Evolutionary conservation across 2,888 invertebrate species (phyloP), one percentile per base, ranked within the genome.

Genomic region (Baccha elongata): DNA sequence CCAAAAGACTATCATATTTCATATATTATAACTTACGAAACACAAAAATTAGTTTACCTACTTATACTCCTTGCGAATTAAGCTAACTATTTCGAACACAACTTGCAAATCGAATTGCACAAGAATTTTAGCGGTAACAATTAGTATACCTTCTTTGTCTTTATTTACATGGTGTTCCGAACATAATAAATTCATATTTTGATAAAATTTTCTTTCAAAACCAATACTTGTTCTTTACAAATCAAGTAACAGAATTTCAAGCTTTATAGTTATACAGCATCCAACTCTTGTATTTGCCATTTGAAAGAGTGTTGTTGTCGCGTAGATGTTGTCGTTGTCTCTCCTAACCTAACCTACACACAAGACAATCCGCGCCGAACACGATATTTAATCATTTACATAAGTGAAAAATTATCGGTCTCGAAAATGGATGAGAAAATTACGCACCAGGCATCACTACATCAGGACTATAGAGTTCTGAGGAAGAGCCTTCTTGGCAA

Each of bases 341-440:
- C 42, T 50, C 50, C 60, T 83, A 78, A 78, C 78, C 83, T 83
- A 83, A 83, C 83, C 83, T 83, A 78, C 73, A 76, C 81, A 83
- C 78, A 78, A 83, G 83, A 78, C 83, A 83, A 83, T 78, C 78
- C 83, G 72, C 83, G 26, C 67, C 55, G 78, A 83, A 84, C 84
- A 80, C 74, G 74, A 80, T 80, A 80, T 84, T 84, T 84, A 84
- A 84, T 84, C 84, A 84, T 84, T 84, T 84, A 84, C 84, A 84
- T 80, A 84, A 84, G 84, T 84, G 84, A 84, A 84, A 84, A 84
- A 84, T 84, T 84, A 84, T 84, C 84, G 71, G 69, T 50, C 53
- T 84, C 74, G 68, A 84, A 81, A 83, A 83, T 83, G 80, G 75
- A 75, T 80, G 80, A 72, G 81, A 84, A 84, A 84, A 84, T 81